Evolutionary conservation across 1,140 invertebrate genomes (phyloP), one percentile per base, ranked within the genome.

Genomic region (Tribolium castaneum): DNA sequence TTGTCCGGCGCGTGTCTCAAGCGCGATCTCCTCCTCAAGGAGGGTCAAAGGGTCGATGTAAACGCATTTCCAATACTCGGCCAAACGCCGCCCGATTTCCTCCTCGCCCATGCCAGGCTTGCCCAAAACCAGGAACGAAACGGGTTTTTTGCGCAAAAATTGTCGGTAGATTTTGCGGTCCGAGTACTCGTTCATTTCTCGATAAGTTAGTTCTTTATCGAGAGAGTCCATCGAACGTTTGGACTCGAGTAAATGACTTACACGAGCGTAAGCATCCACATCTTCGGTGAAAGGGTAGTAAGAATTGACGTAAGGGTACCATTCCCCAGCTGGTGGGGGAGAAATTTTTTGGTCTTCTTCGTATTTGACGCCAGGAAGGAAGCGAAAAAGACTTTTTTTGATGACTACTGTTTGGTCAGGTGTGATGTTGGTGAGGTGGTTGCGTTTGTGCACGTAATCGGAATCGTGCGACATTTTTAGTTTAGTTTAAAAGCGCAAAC

Each of bases 41-140:
- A 91, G 80, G 80, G 84, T 87, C 82, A 86, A 84, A 4, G 90
- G 90, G 35, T 89, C 89, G n/a, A 92, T 85, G 72, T 90, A 87
- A 13, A 91, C 81, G 80, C 90, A 90, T 12, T 89, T 88, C 77
- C 88, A 87, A 78, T 88, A 87, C 59, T 90, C 87, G 0, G 90
- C 87, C 16, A 92, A 83, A 34, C 86, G 82, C 82, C 88, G 88
- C 10, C 89, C 90, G 6, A 92, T 81, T 39, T 86, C 80, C 56
- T 85, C 84, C 10, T 86, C 83, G 49, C 88, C 88, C n/a, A 89
- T 81, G 2, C 88, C 89, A 3, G 90, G 89, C 87, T 91, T 91
- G 0, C 90, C 89, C 16, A 91, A 77, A 79, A 92, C 88, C 30
- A 90, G 78, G 78, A 90, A 92, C 34, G 86, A 88, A n/a, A 86